Evolutionary conservation across 2,113 vertebrate genomes (phyloP), one percentile per base, ranked within the genome.

Genomic region (Melanocharis versteri): DNA sequence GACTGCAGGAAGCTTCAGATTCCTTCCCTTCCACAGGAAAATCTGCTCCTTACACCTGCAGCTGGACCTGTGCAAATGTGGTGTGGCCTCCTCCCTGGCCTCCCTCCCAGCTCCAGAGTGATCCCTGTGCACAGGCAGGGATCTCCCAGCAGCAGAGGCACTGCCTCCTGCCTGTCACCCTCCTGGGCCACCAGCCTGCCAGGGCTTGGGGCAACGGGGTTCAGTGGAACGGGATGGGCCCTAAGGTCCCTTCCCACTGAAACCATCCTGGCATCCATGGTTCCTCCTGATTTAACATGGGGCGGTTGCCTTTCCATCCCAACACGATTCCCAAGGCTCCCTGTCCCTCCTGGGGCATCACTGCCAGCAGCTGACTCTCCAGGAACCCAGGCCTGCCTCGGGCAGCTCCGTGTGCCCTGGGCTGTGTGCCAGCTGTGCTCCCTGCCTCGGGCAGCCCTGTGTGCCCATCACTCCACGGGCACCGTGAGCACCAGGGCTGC

Each of bases 311-410:
- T 48, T 53, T 53, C 2, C 7, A 7, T 11, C 15, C 37, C 60
- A 31, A 1, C 83, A 14, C 15, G 15, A 13, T 3, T 61, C 42
- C 71, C 42, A n/a, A 33, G 39, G 66, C 54, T 24, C 19, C 28
- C 27, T 10, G 20, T 56, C 44, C 30, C 13, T 28, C 11, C 65
- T 3, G 4, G 15, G 54, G 83, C 44, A 27, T 2, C 66, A 3
- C 2, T 5, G 28, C 11, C 28, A 37, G 76, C 53, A 53, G 48
- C 39, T 54, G 76, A 2, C 23, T 7, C 45, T n/a, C 2, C 37
- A 19, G 44, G 60, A 28, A 1, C 6, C 4, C 20, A n/a, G 10
- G 3, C 10, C 60, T 48, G 68, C 37, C 5, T 0, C 6, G 2
- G 44, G 28, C 27, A n/a, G 54, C 81, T 31, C 33, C 2, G 2